These are phyloP conservation scores for Ascidia mentula DNA, from an alignment of 23 tunicate genomes.

Conservation along the genomic window DNA sequence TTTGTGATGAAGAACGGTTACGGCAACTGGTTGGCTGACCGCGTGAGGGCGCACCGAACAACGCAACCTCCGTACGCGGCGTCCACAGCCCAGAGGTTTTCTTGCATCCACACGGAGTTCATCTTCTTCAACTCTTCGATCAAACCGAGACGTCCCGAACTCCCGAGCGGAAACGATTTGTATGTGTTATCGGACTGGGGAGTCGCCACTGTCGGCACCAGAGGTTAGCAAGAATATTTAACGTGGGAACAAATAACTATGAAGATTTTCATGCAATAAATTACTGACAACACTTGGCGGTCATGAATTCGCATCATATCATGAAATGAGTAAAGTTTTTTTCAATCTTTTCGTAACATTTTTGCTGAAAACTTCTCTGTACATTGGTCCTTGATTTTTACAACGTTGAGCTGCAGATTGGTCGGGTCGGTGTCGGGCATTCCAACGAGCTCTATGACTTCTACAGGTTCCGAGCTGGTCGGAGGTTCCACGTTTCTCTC, in stretches of 20 bases:
- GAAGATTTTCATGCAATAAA: too few relatives aligned
- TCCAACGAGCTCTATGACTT: too few relatives aligned
- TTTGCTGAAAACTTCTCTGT: too few relatives aligned
- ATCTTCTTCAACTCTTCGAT: constrained; percentile 39
- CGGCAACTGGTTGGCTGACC: constrained; percentile 81
- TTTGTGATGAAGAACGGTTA: constrained; percentile 49
- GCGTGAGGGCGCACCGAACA: constrained; percentile 24
- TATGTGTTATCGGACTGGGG: constrained; percentile 76
- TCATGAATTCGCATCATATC: too few relatives aligned
- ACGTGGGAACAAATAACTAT: too few relatives aligned
- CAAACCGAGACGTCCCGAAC: not conserved
- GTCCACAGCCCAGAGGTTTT: constrained; percentile 20
- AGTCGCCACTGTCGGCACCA: constrained; percentile 59
- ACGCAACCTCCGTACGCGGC: constrained; percentile 23
- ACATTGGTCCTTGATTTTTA: too few relatives aligned
- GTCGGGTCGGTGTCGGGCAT: too few relatives aligned
- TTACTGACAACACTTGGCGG: too few relatives aligned
- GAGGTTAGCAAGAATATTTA: constrained; percentile 13
- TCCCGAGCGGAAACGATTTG: not conserved
- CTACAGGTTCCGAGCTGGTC: too few relatives aligned
- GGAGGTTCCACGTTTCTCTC: constrained; percentile 45
- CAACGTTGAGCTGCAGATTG: too few relatives aligned
- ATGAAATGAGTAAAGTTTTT: too few relatives aligned
- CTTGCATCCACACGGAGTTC: constrained; percentile 47
- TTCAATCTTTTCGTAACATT: too few relatives aligned